These are phyloP conservation scores for Cotesia typhae DNA, from an alignment of 1,140 invertebrate species.

Conservation along the genomic window DNA sequence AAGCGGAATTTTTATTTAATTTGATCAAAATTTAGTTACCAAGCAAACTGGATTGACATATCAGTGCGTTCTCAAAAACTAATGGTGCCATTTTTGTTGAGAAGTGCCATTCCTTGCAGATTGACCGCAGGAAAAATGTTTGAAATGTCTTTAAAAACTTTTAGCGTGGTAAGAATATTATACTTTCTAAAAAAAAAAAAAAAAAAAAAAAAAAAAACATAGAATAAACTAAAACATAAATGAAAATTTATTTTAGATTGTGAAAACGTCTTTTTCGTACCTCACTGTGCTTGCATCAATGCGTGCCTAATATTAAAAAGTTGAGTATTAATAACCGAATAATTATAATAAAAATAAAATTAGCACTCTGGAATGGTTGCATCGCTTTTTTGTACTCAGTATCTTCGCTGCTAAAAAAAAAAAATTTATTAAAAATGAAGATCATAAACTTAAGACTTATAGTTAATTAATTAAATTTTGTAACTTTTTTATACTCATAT, in stretches of 20 bases:
- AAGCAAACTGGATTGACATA: conserved; percentile 25
- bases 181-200: no score
- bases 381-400: not conserved
- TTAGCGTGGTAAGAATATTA: conserved; percentile 35
- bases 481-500: conserved; percentile 7
- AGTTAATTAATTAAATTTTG: not conserved
- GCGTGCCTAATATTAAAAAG: conserved; percentile 13
- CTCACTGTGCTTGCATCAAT: conserved; percentile 30
- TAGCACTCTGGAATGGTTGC: not conserved
- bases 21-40: conserved; percentile 1
- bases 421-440: no score
- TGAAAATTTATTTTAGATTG: conserved; percentile 17
- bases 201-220: not conserved
- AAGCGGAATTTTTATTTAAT: no score
- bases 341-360: no score
- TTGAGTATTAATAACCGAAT: not conserved
- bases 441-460: not conserved
- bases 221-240: not conserved
- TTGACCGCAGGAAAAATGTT: conserved; percentile 38
- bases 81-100: conserved; percentile 38
- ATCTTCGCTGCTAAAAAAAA: not conserved
- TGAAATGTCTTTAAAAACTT: conserved; percentile 34
- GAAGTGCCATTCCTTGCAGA: conserved; percentile 28
- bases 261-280: conserved; percentile 33
- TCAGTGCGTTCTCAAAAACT: conserved; percentile 35